A percentile compares a stretch with the other conserved stretches of the same genome.
Conservation (phyloP, 1,140 invertebrate species). For the Lasaia peninsularis region DNA sequence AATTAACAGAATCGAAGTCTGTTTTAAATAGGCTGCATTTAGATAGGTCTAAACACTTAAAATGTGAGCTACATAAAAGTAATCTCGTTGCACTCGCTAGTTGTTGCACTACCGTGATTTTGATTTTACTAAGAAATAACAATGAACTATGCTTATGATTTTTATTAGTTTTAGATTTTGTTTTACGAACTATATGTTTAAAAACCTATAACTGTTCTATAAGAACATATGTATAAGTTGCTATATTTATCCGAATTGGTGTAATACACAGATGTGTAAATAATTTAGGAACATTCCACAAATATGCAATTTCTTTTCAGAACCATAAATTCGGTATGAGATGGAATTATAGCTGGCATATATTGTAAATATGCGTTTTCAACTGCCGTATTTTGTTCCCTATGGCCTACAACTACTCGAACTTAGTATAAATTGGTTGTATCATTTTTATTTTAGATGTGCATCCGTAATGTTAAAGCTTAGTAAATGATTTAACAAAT, state of each 20-base stretch:
- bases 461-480: slow-evolving; percentile 71
- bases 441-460: slow-evolving; percentile 58
- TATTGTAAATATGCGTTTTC: slow-evolving; percentile 4
- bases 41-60: slow-evolving; percentile 3
- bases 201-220: not conserved
- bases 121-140: not conserved
- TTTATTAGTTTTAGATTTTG: not conserved
- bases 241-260: not conserved
- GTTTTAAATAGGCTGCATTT: slow-evolving; percentile 8
- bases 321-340: too few species aligned
- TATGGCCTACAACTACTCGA: slow-evolving; percentile 14
- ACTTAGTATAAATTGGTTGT: slow-evolving; percentile 37
- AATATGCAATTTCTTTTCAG: slow-evolving; percentile 14
- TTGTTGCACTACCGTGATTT: slow-evolving; percentile 4
- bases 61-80: not conserved
- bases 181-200: not conserved
- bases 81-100: slow-evolving; percentile 4
- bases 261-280: not conserved
- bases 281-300: slow-evolving; percentile 18
- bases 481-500: slow-evolving; percentile 68
- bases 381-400: slow-evolving; percentile 17
- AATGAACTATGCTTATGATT: not conserved
- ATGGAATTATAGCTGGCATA: too few species aligned
- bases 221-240: slow-evolving; percentile 1
- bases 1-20: not conserved